These are phyloP conservation scores for Poeciliopsis prolifica DNA, from an alignment of 2,113 vertebrate species.

Conservation along the genomic window DNA sequence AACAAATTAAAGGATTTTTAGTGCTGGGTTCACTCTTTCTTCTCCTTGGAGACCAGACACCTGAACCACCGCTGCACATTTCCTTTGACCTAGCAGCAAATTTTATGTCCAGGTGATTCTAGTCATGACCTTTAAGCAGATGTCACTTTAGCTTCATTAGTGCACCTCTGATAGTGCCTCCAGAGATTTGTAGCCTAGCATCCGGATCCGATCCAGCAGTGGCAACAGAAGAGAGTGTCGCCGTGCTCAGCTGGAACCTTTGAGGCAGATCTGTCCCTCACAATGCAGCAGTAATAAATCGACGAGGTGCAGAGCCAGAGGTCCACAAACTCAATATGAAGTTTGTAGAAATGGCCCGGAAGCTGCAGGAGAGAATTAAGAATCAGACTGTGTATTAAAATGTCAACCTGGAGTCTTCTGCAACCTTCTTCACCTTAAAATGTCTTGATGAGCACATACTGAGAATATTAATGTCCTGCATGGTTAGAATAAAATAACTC, in stretches of 20 bases:
- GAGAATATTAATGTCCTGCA: constrained; percentile 42
- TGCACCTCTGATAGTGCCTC: constrained; percentile 33
- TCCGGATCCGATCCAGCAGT: constrained; percentile 3
- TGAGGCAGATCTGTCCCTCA: constrained; percentile 71
- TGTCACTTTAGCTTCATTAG: constrained; percentile 49
- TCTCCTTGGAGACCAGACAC: constrained; percentile 23
- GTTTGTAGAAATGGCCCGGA: constrained; percentile 38
- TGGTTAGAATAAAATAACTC: constrained; percentile 21
- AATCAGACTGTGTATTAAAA: constrained; percentile 68
- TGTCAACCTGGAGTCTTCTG: constrained; percentile 62
- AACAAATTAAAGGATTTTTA: constrained; percentile 72
- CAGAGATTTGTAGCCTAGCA: constrained; percentile 55
- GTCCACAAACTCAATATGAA: constrained; percentile 69
- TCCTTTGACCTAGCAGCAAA: constrained; percentile 39
- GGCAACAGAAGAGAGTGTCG: constrained; percentile 35
- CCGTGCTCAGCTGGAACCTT: constrained; percentile 45
- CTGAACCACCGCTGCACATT: neutral
- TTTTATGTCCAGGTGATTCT: constrained; percentile 33
- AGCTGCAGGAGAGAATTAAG: constrained; percentile 47
- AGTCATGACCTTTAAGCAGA: constrained; percentile 55
- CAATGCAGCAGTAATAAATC: constrained; percentile 73
- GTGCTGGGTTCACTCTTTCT: constrained; percentile 48
- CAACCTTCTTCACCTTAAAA: constrained; percentile 54
- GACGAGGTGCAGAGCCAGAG: constrained; percentile 65
- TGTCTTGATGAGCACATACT: constrained; percentile 15